A percentile compares a stretch with the other conserved stretches of the same genome.
phyloP scores from a whole-genome alignment of 2,888 invertebrate genomes.

The Xestia c-nigrum region DNA sequence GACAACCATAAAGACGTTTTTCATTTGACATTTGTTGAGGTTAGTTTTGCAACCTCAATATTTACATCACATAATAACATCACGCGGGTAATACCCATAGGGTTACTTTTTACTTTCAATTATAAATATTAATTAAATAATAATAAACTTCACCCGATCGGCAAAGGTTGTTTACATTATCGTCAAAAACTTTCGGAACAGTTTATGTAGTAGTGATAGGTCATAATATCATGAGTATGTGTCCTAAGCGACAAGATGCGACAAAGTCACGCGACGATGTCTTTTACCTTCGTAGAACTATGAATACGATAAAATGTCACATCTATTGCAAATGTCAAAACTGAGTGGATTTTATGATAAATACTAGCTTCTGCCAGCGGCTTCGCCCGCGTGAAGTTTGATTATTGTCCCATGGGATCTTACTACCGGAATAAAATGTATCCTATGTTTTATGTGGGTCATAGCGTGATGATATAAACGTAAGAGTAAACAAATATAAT shows the following conservation, averaged over 20 bases:
- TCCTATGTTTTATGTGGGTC: too few species aligned
- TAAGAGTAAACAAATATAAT: too few species aligned
- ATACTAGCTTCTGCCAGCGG: too few species aligned
- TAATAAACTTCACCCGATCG: not conserved
- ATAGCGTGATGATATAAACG: too few species aligned
- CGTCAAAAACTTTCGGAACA: not conserved
- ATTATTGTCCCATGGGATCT: too few species aligned
- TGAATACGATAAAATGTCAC: not conserved
- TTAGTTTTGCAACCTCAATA: not conserved
- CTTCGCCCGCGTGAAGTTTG: too few species aligned
- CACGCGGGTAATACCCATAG: not conserved
- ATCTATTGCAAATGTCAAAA: conserved; percentile 11
- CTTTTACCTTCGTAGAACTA: conserved; percentile 10
- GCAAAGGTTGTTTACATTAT: not conserved
- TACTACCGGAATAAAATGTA: too few species aligned
- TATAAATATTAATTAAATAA: not conserved
- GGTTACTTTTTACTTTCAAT: not conserved
- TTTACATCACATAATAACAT: not conserved
- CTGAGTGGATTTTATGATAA: too few species aligned
- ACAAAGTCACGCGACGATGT: conserved; percentile 36
- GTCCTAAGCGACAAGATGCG: not conserved
- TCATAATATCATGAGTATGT: conserved; percentile 15
- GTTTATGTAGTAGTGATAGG: not conserved
- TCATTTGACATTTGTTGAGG: not conserved
- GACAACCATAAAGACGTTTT: not conserved